Conservation (phyloP, 2,797 vertebrate genomes). For the Pitangus sulphuratus region DNA sequence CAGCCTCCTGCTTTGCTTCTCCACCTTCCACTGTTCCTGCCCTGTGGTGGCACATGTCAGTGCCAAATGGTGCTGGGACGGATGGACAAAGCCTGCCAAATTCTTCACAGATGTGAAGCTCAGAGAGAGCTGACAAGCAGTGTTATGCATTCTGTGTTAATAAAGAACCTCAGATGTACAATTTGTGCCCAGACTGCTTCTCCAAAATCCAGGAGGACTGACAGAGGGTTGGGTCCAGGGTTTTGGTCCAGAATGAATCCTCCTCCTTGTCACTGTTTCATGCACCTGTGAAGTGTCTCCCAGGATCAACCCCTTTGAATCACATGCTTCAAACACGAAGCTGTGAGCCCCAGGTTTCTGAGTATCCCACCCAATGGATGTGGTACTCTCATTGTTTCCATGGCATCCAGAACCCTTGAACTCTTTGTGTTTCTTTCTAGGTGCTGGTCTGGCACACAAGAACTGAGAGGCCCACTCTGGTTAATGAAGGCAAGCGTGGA, state of each 20-base stretch:
- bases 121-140: not conserved
- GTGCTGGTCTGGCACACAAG: constrained; percentile 92
- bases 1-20: not conserved
- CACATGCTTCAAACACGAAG: not conserved
- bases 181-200: not conserved
- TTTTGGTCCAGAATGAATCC: not conserved
- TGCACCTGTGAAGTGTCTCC: not conserved
- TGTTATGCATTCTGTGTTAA: not conserved
- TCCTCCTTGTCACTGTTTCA: not conserved
- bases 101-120: not conserved
- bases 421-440: constrained; percentile 67
- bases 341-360: not conserved
- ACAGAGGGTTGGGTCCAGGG: not conserved
- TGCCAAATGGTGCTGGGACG: not conserved
- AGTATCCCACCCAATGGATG: not conserved
- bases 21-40: not conserved
- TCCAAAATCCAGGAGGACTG: not conserved
- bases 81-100: not conserved
- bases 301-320: not conserved
- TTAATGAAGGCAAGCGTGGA: constrained; percentile 89
- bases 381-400: not conserved
- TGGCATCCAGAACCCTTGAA: not conserved
- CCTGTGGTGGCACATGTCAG: not conserved
- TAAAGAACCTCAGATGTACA: not conserved
- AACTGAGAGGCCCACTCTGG: constrained; percentile 86